These are phyloP conservation scores for Ifrita kowaldi DNA, from an alignment of 2,113 vertebrate genomes.

Conservation along the genomic window DNA sequence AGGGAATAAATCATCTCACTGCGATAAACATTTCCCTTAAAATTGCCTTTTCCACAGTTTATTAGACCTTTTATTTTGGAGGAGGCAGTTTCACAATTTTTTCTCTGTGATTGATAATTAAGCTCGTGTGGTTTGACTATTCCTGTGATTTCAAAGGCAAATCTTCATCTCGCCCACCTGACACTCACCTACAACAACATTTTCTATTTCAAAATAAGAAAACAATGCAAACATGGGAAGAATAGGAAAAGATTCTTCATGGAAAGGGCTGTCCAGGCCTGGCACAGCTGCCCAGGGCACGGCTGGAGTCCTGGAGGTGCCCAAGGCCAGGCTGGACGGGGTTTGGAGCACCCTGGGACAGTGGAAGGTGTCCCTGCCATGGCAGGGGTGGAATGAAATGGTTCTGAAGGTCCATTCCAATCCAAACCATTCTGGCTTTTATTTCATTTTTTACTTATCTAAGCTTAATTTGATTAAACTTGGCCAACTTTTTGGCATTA, in stretches of 20 bases:
- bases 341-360: not conserved
- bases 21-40: constrained; percentile 3
- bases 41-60: not conserved
- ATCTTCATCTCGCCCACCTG: not conserved
- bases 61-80: not conserved
- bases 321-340: not conserved
- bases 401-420: not conserved
- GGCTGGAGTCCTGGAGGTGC: not conserved
- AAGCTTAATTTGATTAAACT: not conserved
- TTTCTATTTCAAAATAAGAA: not conserved
- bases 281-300: not conserved
- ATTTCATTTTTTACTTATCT: not conserved
- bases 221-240: not conserved
- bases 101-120: not conserved
- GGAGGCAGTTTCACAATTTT: not conserved
- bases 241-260: fast-evolving
- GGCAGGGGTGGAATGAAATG: not conserved
- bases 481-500: not conserved
- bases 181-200: not conserved
- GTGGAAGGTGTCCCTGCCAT: not conserved
- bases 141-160: not conserved
- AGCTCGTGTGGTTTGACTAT: not conserved
- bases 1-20: constrained; percentile 14
- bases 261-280: not conserved
- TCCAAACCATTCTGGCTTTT: not conserved